phyloP scores from a whole-genome alignment of 1,140 invertebrate genomes.

The Ylistrum balloti region DNA sequence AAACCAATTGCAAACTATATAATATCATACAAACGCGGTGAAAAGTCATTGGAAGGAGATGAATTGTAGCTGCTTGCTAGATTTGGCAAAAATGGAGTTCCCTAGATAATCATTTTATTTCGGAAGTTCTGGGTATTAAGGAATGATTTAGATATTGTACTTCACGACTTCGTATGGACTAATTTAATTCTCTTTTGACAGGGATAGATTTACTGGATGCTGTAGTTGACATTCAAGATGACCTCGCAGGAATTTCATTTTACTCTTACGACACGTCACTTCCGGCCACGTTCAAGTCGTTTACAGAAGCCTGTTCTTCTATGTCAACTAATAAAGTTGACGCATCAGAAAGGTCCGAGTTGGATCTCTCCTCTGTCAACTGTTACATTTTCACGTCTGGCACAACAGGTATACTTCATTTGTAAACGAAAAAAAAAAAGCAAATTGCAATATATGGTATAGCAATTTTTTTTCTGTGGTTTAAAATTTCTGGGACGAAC shows the following conservation, averaged over 20 bases:
- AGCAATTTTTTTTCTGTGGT: too few species aligned
- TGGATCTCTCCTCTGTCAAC: not conserved
- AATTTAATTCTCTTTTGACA: too few species aligned
- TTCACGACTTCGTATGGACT: too few species aligned
- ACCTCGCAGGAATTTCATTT: not conserved
- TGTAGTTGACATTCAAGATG: slow-evolving; percentile 43
- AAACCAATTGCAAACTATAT: too few species aligned
- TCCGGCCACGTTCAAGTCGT: not conserved
- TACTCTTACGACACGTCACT: slow-evolving; percentile 42
- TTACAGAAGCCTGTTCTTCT: not conserved
- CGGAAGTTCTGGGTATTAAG: too few species aligned
- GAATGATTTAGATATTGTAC: too few species aligned
- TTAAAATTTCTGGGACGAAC: too few species aligned
- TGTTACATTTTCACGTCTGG: slow-evolving; percentile 50
- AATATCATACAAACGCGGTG: too few species aligned
- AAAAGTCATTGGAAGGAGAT: too few species aligned
- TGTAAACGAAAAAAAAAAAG: not conserved
- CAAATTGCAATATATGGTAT: not conserved
- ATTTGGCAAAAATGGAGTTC: too few species aligned
- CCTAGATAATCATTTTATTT: too few species aligned
- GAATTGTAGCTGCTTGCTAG: too few species aligned
- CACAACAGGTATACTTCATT: slow-evolving; percentile 47
- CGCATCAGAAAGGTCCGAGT: not conserved
- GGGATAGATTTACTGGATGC: slow-evolving; percentile 44
- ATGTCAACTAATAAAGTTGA: not conserved